A percentile compares a stretch with the other conserved stretches of the same genome.
phyloP scores from a whole-genome alignment of 2,888 invertebrate genomes.

The Conistra vaccinii region DNA sequence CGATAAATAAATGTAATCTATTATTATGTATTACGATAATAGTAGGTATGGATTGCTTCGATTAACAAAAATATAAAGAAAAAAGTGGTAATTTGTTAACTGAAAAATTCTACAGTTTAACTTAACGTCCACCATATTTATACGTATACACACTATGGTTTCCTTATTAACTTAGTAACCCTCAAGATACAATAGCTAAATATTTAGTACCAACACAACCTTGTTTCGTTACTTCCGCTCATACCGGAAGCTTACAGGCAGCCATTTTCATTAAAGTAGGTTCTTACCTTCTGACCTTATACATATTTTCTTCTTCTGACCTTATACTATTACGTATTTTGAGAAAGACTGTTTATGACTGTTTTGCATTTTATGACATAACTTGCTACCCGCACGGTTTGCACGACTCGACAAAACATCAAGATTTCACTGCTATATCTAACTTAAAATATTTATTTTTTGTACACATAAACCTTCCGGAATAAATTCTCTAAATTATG shows the following conservation, averaged over 20 bases:
- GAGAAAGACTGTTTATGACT: too few relatives aligned
- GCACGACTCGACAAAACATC: too few relatives aligned
- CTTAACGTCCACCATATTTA: neutral
- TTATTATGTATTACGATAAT: neutral
- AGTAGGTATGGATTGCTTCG: neutral
- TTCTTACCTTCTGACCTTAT: neutral
- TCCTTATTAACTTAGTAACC: slow-evolving; percentile 5
- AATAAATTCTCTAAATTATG: neutral
- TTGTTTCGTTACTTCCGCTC: slow-evolving; percentile 20
- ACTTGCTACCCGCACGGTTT: too few relatives aligned
- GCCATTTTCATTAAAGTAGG: slow-evolving; percentile 13
- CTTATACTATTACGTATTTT: too few relatives aligned
- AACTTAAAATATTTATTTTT: too few relatives aligned
- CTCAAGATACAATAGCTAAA: slow-evolving; percentile 16
- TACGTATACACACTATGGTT: neutral
- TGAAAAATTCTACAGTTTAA: neutral
- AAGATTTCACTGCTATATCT: too few relatives aligned
- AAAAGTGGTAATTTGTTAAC: neutral
- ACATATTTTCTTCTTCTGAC: neutral
- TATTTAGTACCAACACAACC: slow-evolving; percentile 3
- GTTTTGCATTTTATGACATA: neutral
- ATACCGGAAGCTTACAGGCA: slow-evolving; percentile 19
- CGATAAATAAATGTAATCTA: neutral
- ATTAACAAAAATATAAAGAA: neutral
- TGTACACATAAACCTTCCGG: neutral